Evolutionary conservation across 2,888 invertebrate genomes (phyloP).

Genomic region (Dendrolimus houi): DNA sequence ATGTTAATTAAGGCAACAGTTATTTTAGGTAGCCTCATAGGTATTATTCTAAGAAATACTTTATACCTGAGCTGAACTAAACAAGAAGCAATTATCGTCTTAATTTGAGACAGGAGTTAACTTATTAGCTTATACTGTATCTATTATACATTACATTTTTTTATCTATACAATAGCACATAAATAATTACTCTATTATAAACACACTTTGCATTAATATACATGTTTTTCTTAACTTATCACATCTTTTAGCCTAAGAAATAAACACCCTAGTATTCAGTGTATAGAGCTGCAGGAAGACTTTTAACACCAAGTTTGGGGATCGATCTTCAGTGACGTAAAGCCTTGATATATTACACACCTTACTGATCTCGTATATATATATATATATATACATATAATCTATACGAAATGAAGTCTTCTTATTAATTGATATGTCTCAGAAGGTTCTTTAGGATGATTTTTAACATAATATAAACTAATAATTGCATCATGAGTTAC

Average conservation of each 20-base stretch:
- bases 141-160: conserved; percentile 40
- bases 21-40: no score
- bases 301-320: conserved; percentile 50
- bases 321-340: background rate
- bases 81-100: conserved; percentile 21
- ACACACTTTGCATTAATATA: conserved; percentile 53
- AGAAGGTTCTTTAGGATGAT: no score
- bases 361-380: no score
- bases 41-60: no score
- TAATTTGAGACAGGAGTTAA: conserved; percentile 14
- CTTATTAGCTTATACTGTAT: conserved; percentile 32
- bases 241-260: conserved; percentile 70
- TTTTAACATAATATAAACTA: no score
- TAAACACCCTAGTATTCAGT: conserved; percentile 70
- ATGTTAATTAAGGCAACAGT: no score
- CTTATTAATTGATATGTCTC: no score
- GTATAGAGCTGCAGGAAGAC: conserved; percentile 77
- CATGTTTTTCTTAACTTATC: conserved; percentile 63
- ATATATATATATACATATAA: no score
- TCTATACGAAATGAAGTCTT: no score
- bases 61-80: no score
- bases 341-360: no score
- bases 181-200: conserved; percentile 45
- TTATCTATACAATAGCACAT: conserved; percentile 55
- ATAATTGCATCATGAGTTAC: no score